Base-by-base conservation (phyloP, 1,140 invertebrate species). In the Aphis gossypii region DNA sequence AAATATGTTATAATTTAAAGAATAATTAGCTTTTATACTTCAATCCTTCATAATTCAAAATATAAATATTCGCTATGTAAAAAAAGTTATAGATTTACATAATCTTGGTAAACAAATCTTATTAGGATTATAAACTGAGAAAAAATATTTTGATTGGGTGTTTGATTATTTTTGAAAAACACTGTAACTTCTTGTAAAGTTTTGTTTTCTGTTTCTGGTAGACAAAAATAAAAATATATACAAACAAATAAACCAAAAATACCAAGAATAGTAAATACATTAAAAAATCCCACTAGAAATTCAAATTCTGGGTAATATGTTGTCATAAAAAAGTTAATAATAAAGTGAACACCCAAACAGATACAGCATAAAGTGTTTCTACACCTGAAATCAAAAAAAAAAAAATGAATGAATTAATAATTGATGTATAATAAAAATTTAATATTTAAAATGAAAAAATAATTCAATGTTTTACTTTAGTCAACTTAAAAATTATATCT, bases 131-230 rank as follows among this genome's bases (percentile, higher is more conserved):
- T 60, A 3, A 76, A 68, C 30, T 3, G n/a, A n/a, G 0, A 76
- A 76, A 30, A 11, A 76, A 20, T 18, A 76, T 18, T 5, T 18
- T 18, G 30, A n/a, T n/a, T n/a, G 4, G n/a, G 60, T 35, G n/a
- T n/a, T 68, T 68, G 30, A 14, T 44, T 48, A 1, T 60, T 48
- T 89, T 93, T 93, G 56, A 94, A 94, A 68, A 93, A 94, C 25
- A 94, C 93, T 41, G 94, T 88, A 30, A 94, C 94, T 51, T 94
- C 94, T 56, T 94, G 76, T 68, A 94, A 83, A 1, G 94, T 93
- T 84, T 94, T 94, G 23, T 94, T 94, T 90, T 94, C 94, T 1
- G 94, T 94, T 88, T 94, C 94, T 68, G 94, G 94, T 35, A 94
- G 87, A 88, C 86, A 94, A 48, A 94, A 94, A 84, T 94, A 94